A percentile compares a stretch with the other conserved stretches of the same genome.
These are phyloP conservation scores for Okamejei kenojei DNA, from an alignment of 2,797 vertebrate genomes.

Conservation along the genomic window DNA sequence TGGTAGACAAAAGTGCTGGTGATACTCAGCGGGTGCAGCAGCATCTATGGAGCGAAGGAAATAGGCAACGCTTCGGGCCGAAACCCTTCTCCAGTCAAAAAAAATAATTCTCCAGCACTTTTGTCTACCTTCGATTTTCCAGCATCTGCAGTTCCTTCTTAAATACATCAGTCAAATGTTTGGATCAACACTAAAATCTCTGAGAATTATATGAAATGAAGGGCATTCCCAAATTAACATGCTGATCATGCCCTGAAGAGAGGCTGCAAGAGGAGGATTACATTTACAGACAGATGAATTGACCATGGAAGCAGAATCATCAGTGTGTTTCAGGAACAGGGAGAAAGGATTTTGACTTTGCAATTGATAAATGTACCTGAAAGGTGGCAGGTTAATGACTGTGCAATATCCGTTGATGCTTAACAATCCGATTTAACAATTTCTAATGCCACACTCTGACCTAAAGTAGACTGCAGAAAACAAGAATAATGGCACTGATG, in stretches of 20 bases:
- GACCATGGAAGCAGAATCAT: neutral
- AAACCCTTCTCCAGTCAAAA: too few relatives aligned
- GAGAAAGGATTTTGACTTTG: neutral
- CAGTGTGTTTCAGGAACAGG: neutral
- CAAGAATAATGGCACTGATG: neutral
- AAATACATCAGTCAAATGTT: neutral
- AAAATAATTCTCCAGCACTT: too few relatives aligned
- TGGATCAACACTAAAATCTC: neutral
- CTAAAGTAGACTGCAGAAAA: neutral
- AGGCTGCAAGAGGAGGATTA: neutral
- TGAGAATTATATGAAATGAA: neutral
- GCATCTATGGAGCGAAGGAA: too few relatives aligned
- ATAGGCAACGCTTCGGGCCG: too few relatives aligned
- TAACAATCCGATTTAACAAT: neutral
- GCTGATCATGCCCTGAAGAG: neutral
- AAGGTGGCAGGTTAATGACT: conserved; percentile 3
- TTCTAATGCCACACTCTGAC: neutral
- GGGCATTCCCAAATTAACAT: neutral
- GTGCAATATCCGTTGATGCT: neutral
- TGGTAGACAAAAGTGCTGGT: neutral
- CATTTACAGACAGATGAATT: neutral
- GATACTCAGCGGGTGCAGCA: too few relatives aligned
- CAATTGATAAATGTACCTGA: neutral
- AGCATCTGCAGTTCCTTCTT: too few relatives aligned
- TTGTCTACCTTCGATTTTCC: too few relatives aligned